Base-by-base conservation (phyloP, 2,888 invertebrate genomes). In the Mimas tiliae region DNA sequence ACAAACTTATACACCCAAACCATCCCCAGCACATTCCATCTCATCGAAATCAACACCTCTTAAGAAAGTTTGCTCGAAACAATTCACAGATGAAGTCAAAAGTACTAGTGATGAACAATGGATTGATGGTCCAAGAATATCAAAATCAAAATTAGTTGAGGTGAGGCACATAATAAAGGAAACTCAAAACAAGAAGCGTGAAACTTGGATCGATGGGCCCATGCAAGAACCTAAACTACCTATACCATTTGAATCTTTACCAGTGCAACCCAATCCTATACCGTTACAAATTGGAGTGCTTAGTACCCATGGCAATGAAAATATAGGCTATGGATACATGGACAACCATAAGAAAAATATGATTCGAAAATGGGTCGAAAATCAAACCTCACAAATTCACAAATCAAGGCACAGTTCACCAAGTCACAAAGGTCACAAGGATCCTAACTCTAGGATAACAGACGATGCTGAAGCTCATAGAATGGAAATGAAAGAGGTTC, bases 141-240 rank as follows among this genome's bases (percentile, higher is more conserved):
- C 97, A 0, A 96, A 96, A 81, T 96, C 96, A 19, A 97, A 96
- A 86, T 95, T 97, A 64, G 97, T 97, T 1, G 97, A 97, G 86
- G 97, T 96, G 0, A 92, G 97, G 62, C 97, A 97, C 82, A 94
- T 97, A 72, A 95, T 97, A 81, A 96, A 97, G 78, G 97, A 97
- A 87, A 95, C 96, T 0, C 95, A 97, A 83, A 94, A 95, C 4
- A 97, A 97, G 80, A 97, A 97, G 87, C 94, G 96, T 55, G 99
- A 98, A 90, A 98, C 98, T 2, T 99, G 99, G 99, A 97, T 99
- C 65, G 99, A 99, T 85, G 99, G 99, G 0, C 99, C 99, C 0
- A 96, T 97, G 95, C 96, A 97, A 76, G 91, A 92, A 78, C 91
- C 90, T 67, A 91, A 86, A 73, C 76, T 90, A 45, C 95, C 96